These are phyloP conservation scores for Portunus trituberculatus DNA, from an alignment of 1,140 invertebrate species.

Conservation along the genomic window DNA sequence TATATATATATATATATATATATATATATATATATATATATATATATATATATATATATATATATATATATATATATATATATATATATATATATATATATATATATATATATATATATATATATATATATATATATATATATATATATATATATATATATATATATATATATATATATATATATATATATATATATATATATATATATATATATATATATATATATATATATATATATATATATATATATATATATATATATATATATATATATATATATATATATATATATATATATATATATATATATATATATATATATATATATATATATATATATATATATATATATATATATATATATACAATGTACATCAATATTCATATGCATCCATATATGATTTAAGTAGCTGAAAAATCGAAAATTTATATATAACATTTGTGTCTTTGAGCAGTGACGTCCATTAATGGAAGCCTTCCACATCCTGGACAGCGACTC, in stretches of 20 bases:
- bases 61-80: neutral
- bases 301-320: slow-evolving; percentile 38
- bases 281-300: slow-evolving; percentile 38
- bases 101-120: slow-evolving; percentile 38
- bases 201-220: slow-evolving; percentile 38
- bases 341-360: neutral
- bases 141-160: slow-evolving; percentile 38
- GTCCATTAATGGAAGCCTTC: too few species aligned
- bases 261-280: slow-evolving; percentile 38
- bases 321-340: slow-evolving; percentile 38
- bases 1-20: slow-evolving; percentile 38
- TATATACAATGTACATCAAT: neutral
- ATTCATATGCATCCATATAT: neutral
- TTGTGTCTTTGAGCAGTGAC: too few species aligned
- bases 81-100: slow-evolving; percentile 38
- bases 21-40: slow-evolving; percentile 34
- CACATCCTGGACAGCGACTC: too few species aligned
- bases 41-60: too few species aligned
- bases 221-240: slow-evolving; percentile 33
- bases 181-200: slow-evolving; percentile 38
- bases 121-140: slow-evolving; percentile 38
- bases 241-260: slow-evolving; percentile 38
- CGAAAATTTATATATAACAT: too few species aligned
- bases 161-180: slow-evolving; percentile 38
- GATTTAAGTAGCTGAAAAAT: too few species aligned